Base-by-base conservation (phyloP, 2,113 vertebrate species). In the Nothobranchius furzeri region DNA sequence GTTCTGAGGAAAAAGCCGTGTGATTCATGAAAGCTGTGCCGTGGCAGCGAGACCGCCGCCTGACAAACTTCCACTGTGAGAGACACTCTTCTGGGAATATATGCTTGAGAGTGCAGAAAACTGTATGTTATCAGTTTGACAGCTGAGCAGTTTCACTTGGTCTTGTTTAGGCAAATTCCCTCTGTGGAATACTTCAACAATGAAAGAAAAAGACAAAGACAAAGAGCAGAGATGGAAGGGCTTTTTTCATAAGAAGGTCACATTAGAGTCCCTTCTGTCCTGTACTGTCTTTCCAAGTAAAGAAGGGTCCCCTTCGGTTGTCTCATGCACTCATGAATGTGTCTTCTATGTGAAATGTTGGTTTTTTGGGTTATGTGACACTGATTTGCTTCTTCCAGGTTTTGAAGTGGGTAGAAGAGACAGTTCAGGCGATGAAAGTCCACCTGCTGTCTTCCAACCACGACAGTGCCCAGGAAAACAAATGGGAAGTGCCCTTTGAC, bases 391-490 rank as follows among this genome's bases (percentile, higher is more conserved):
- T 36, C 46, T 78, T 12, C 6, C 82, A 98, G 96, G 96, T 98
- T 61, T 90, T 98, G 52, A 96, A 94, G 77, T 98, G 96, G 96
- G 96, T 98, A 17, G 96, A 98, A 82, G 94, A 95, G 63, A 95
- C 96, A 0, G 91, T 98, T 64, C 96, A 95, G 87, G 88, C 94
- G 58, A 93, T 95, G 90, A 98, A 95, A 83, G 96, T 98, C 67
- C 94, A 97, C 80, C 88, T 98, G 68, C 88, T 98, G 48, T 96
- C 96, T 53, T 95, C 93, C 0, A 95, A 98, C 79, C 95, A 96
- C 0, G 93, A 96, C 80, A 83, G 84, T 0, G 92, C 91, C 0
- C 94, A 94, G 59, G 93, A 96, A 69, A 93, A 94, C 73, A 88
- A 64, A 0, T 97, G 96, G 96, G 85, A 85, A 4, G 64, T 98